Base-by-base conservation (phyloP, 2,888 invertebrate species). In the Cephus spinipes region DNA sequence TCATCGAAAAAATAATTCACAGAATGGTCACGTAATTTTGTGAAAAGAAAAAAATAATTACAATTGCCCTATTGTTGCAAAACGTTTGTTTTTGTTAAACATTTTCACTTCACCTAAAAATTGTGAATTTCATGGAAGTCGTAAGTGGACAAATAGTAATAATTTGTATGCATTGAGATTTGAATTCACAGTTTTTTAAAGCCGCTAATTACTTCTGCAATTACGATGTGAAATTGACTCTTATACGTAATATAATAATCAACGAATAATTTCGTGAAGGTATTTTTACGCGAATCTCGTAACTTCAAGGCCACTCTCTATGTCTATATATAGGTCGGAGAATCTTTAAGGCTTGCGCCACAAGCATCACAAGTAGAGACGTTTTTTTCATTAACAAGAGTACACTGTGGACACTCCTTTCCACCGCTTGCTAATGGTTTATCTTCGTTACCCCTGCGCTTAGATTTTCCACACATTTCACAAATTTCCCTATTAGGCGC, bases 391-490 rank as follows among this genome's bases (percentile, higher is more conserved):
- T 96, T 96, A 69, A 96, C 95, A 74, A 96, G 92, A 3, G 96
- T 96, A 89, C 96, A 96, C 35, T 94, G 92, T 0, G 95, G 95
- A 83, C 96, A 96, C 89, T 96, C 95, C 74, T 95, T 93, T 0
- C 96, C 96, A 0, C 96, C 96, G 12, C 96, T 94, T 31, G 94
- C 94, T 73, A 96, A 92, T 0, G 95, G 95, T 81, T 93, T 93
- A 34, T 94, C 93, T 85, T 94, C 94, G 9, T 94, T 93, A 0
- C 94, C 94, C 74, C 89, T 90, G 73, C 89, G 89, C 77, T 92
- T 93, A 0, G 94, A 95, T 88, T 95, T 96, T 33, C 95, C 94
- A 86, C 96, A 96, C 94, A 96, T 96, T 81, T 96, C 96, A 88
- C 96, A 96, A 33, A 95, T 95, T 15, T 93, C 93, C 33, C 90